Percentiles rank a stretch among this genome's conserved stretches.
Evolutionary conservation across 2,797 vertebrate genomes (phyloP).

Genomic region (Silurus aristotelis): DNA sequence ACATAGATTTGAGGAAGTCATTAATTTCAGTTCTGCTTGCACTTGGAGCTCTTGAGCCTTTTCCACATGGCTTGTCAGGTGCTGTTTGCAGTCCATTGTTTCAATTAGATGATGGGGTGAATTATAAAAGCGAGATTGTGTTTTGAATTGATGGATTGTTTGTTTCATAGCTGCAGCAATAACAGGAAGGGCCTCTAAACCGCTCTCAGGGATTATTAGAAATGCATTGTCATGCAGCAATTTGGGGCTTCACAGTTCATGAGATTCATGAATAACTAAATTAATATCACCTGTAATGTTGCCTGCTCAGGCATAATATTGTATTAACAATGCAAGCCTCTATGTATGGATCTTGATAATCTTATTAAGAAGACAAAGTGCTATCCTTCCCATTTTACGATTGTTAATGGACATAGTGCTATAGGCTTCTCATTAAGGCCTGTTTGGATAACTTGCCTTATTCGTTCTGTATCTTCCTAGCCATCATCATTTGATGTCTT

Average conservation of each 20-base stretch:
- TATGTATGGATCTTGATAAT: slow-evolving; percentile 60
- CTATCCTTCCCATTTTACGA: slow-evolving; percentile 53
- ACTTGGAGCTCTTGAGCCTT: neutral
- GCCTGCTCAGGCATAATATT: slow-evolving; percentile 62
- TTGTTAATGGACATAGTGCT: slow-evolving; percentile 55
- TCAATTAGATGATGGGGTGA: slow-evolving; percentile 49
- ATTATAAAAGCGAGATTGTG: slow-evolving; percentile 43
- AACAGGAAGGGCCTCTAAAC: slow-evolving; percentile 44
- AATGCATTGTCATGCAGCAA: slow-evolving; percentile 63
- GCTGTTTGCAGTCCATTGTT: slow-evolving; percentile 52
- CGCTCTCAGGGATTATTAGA: slow-evolving; percentile 59
- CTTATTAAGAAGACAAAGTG: slow-evolving; percentile 62
- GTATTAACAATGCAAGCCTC: slow-evolving; percentile 56
- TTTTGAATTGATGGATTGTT: slow-evolving; percentile 50
- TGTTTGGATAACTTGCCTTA: slow-evolving; percentile 54
- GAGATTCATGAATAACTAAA: slow-evolving; percentile 67
- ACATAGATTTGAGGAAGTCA: slow-evolving; percentile 24
- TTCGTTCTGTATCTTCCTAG: slow-evolving; percentile 49
- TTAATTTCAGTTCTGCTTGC: slow-evolving; percentile 28
- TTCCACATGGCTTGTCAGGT: slow-evolving; percentile 34
- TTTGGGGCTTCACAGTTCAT: slow-evolving; percentile 65
- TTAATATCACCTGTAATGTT: slow-evolving; percentile 65
- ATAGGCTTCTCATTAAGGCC: slow-evolving; percentile 53
- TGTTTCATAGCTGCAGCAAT: slow-evolving; percentile 43
- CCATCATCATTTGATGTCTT: slow-evolving; percentile 57